phyloP scores from a whole-genome alignment of 2,797 vertebrate genomes.

The Oceanodroma leucorhoa region DNA sequence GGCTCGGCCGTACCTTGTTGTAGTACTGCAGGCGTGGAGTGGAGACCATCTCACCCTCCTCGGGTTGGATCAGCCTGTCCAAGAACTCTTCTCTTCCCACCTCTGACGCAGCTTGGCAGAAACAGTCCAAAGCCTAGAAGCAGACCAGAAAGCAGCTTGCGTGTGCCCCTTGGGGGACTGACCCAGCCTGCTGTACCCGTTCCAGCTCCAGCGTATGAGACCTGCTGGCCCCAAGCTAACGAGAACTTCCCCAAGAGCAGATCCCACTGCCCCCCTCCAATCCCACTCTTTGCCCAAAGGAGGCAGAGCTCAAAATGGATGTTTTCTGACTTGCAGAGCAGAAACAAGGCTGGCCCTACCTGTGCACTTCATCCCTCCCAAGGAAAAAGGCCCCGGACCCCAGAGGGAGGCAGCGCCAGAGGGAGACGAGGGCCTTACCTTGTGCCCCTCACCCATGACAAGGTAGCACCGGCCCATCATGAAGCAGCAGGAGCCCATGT shows the following conservation, averaged over 20 bases:
- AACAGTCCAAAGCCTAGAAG: constrained; percentile 89
- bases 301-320: background rate
- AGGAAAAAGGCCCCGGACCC: too few relatives aligned
- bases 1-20: constrained; percentile 80
- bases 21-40: constrained; percentile 87
- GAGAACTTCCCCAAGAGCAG: background rate
- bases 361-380: background rate
- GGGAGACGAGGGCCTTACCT: constrained; percentile 73
- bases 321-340: background rate
- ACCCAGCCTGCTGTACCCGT: background rate
- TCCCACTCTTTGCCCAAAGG: background rate
- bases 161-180: background rate
- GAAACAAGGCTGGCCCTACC: background rate
- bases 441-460: constrained; percentile 89
- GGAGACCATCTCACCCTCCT: constrained; percentile 79
- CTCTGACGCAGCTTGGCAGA: constrained; percentile 87
- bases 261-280: fast-evolving
- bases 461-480: constrained; percentile 93
- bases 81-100: constrained; percentile 94
- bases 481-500: constrained; percentile 91
- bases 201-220: fast-evolving
- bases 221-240: background rate
- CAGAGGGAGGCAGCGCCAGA: background rate
- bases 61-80: constrained; percentile 81
- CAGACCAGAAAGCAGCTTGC: background rate